Conservation (phyloP, 2,113 vertebrate genomes). For the Platycercus adscitus region DNA sequence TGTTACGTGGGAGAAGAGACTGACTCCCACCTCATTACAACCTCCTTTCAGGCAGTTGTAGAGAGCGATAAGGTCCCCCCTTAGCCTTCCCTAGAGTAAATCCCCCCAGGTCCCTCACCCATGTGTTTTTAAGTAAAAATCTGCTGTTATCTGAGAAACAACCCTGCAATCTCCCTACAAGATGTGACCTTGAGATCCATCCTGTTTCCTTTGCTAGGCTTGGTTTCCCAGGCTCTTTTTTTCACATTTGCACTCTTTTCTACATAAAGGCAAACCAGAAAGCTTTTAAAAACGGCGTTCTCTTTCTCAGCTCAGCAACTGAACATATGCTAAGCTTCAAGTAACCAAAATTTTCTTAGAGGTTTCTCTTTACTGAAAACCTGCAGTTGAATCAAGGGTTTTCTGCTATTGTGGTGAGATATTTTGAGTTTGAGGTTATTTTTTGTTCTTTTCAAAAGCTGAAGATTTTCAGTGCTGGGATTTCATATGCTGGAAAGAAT, state of each 20-base stretch:
- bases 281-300: neutral
- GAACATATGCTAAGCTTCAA: neutral
- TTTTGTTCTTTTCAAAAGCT: neutral
- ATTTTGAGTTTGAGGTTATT: neutral
- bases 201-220: neutral
- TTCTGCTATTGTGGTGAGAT: neutral
- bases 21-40: neutral
- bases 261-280: neutral
- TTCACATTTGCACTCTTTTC: neutral
- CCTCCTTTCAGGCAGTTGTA: neutral
- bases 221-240: neutral
- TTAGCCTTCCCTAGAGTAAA: neutral
- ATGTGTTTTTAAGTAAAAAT: neutral
- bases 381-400: neutral
- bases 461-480: neutral
- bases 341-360: neutral
- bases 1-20: neutral
- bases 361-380: neutral
- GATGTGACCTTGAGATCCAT: neutral
- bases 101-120: neutral
- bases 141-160: neutral
- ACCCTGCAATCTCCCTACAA: neutral
- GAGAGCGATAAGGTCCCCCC: neutral
- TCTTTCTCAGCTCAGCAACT: neutral
- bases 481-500: neutral